Evolutionary conservation across 2,113 vertebrate genomes (phyloP).

Genomic region (Aegypius monachus): DNA sequence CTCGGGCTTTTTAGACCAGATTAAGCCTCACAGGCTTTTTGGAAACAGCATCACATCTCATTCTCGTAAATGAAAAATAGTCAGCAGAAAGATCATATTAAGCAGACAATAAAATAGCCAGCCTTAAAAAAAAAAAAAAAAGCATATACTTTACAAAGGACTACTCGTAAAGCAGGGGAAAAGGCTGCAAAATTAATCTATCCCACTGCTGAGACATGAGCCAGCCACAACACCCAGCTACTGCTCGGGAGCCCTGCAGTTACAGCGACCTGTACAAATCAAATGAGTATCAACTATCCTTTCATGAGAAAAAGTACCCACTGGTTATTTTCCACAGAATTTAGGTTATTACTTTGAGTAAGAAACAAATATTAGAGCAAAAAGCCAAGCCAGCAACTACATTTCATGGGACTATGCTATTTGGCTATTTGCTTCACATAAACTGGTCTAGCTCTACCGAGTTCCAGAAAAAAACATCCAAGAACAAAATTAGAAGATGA

Average conservation of each 20-base stretch:
- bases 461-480: neutral
- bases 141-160: neutral
- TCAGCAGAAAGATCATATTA: neutral
- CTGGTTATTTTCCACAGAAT: neutral
- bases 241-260: fast-evolving
- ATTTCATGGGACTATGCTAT: neutral
- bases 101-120: neutral
- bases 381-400: neutral
- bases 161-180: neutral
- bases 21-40: neutral
- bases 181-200: neutral
- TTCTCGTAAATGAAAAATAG: neutral
- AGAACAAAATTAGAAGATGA: neutral
- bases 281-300: neutral
- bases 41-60: neutral
- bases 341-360: neutral
- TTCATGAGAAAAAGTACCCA: neutral
- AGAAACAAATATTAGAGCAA: neutral
- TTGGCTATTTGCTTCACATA: neutral
- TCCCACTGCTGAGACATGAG: neutral
- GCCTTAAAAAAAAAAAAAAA: neutral
- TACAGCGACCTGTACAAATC: neutral
- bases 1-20: neutral
- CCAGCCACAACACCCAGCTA: neutral
- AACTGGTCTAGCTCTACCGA: neutral